These are phyloP conservation scores for Hozukius guyotensis DNA, from an alignment of 2,797 vertebrate species.

Conservation along the genomic window DNA sequence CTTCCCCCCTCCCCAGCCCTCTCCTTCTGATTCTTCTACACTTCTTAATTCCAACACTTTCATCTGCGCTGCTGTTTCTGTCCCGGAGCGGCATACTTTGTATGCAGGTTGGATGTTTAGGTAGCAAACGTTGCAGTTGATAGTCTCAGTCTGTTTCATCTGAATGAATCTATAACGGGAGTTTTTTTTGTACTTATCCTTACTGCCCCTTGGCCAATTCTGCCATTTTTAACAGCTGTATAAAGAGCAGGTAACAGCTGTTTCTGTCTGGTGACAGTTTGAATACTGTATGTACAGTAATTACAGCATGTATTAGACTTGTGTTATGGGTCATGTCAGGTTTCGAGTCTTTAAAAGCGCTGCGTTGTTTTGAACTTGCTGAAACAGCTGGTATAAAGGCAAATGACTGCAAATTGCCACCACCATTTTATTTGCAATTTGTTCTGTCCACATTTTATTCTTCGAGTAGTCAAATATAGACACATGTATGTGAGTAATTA, in stretches of 20 bases:
- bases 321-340: background rate
- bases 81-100: slow-evolving; percentile 27
- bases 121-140: slow-evolving; percentile 14
- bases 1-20: background rate
- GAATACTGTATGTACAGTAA: slow-evolving; percentile 11
- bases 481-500: background rate
- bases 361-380: background rate
- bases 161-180: background rate
- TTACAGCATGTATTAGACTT: background rate
- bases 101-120: slow-evolving; percentile 44
- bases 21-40: slow-evolving; percentile 23
- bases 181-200: background rate
- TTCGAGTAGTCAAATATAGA: background rate
- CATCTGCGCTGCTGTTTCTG: slow-evolving; percentile 28
- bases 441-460: background rate
- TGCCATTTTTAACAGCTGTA: background rate
- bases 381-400: background rate
- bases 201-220: background rate
- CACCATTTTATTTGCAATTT: background rate
- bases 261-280: slow-evolving; percentile 7
- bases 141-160: background rate
- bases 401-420: background rate
- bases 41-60: slow-evolving; percentile 52
- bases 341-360: background rate
- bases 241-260: slow-evolving; percentile 14